Percentiles rank a stretch among this genome's conserved stretches.
Conservation (phyloP, 2,888 invertebrate species). For the Synanthedon andrenaeformis region DNA sequence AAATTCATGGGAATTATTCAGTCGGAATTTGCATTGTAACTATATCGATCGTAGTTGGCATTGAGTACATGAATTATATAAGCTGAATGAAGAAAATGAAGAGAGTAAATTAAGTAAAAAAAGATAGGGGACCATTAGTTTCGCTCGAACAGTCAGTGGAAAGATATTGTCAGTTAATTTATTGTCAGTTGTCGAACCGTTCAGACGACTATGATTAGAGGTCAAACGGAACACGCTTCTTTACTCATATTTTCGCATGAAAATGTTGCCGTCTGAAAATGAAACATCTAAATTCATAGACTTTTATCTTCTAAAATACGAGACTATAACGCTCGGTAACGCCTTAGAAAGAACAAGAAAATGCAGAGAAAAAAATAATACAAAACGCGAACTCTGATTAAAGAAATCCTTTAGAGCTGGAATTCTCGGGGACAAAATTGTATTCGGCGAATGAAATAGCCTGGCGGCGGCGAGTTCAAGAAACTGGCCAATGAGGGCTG, state of each 20-base stretch:
- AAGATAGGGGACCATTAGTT: not conserved
- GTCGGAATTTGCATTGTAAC: not conserved
- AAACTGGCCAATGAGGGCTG: conserved; percentile 38
- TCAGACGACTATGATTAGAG: conserved; percentile 3
- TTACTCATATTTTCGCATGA: not conserved
- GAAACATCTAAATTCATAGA: conserved; percentile 38
- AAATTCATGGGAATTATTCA: not conserved
- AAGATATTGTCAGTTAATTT: not conserved
- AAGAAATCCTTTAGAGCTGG: conserved; percentile 6
- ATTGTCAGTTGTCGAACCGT: not conserved
- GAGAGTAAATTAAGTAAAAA: not conserved
- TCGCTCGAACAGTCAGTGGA: not conserved
- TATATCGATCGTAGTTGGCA: not conserved
- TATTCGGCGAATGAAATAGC: conserved; percentile 11
- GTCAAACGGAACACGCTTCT: conserved; percentile 3
- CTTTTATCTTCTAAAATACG: conserved; percentile 20
- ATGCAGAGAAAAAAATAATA: not conserved
- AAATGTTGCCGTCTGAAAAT: conserved; percentile 17
- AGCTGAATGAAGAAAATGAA: not conserved
- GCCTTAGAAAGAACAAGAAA: conserved; percentile 13
- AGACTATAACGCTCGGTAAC: conserved; percentile 13
- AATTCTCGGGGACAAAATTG: conserved; percentile 15
- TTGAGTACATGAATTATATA: not conserved
- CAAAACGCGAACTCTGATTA: conserved; percentile 4
- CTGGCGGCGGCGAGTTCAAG: conserved; percentile 20